A percentile compares a stretch with the other conserved stretches of the same genome.
Conservation (phyloP, 92 coral and sea anemone genomes). For the Porites evermanni region DNA sequence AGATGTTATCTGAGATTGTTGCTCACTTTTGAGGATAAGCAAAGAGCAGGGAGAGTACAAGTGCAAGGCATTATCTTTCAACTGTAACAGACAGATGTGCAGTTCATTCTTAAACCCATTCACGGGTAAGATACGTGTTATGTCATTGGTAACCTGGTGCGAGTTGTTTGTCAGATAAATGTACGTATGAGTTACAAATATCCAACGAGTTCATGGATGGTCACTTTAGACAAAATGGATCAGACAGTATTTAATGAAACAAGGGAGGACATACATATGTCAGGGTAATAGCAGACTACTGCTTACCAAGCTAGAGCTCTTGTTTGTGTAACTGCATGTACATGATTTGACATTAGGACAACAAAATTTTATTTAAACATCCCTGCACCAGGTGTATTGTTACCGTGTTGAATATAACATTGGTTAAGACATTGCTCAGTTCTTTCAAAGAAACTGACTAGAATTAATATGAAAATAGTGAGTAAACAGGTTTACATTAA, state of each 20-base stretch:
- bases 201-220: constrained; percentile 14
- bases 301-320: background rate
- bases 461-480: too few species aligned
- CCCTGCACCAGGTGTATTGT: constrained; percentile 8
- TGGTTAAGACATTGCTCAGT: background rate
- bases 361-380: background rate
- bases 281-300: background rate
- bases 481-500: background rate
- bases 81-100: background rate
- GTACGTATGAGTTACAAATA: background rate
- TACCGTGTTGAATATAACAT: constrained; percentile 15
- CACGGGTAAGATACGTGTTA: background rate
- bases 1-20: constrained; percentile 91
- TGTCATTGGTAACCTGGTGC: background rate
- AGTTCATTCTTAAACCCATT: background rate
- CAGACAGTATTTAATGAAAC: too few species aligned
- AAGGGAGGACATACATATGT: too few species aligned
- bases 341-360: background rate
- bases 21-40: constrained; percentile 64
- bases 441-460: background rate
- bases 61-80: background rate
- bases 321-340: background rate
- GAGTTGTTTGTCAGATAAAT: background rate
- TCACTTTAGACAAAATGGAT: background rate
- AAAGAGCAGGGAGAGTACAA: background rate